Evolutionary conservation across 1,140 invertebrate species (phyloP).

Genomic region (Drosophila obscura): DNA sequence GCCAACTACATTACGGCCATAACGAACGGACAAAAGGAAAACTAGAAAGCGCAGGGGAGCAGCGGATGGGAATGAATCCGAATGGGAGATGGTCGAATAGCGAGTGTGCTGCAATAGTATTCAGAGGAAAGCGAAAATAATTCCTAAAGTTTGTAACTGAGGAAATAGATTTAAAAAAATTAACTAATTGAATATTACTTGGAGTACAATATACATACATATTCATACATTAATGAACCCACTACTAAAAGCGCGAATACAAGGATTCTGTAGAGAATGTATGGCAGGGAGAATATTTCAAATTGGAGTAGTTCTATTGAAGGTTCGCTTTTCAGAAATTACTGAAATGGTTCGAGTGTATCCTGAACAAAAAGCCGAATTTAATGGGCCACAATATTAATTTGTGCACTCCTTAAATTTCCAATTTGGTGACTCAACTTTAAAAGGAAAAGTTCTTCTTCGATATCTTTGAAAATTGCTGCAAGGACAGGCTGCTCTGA

Average conservation of each 20-base stretch:
- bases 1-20: slow-evolving; percentile 69
- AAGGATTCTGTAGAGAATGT: too few relatives aligned
- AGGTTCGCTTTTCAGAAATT: slow-evolving; percentile 9
- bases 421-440: neutral
- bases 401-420: neutral
- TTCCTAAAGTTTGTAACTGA: neutral
- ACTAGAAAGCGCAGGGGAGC: slow-evolving; percentile 14
- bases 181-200: too few relatives aligned
- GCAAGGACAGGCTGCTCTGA: slow-evolving; percentile 13
- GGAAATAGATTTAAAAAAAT: too few relatives aligned
- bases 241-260: too few relatives aligned
- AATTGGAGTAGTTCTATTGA: too few relatives aligned
- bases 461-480: neutral
- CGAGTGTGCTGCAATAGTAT: neutral
- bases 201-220: too few relatives aligned
- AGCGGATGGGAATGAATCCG: neutral
- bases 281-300: too few relatives aligned
- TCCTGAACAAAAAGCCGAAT: slow-evolving; percentile 38
- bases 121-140: neutral
- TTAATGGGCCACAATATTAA: slow-evolving; percentile 35
- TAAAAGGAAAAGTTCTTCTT: slow-evolving; percentile 11
- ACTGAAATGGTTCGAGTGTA: slow-evolving; percentile 26
- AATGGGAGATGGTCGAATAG: slow-evolving; percentile 9
- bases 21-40: slow-evolving; percentile 75
- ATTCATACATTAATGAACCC: too few relatives aligned